Evolutionary conservation across 1,140 invertebrate genomes (phyloP), one percentile per base, ranked within the genome.

Genomic region (Pemphigus obesinymphae): DNA sequence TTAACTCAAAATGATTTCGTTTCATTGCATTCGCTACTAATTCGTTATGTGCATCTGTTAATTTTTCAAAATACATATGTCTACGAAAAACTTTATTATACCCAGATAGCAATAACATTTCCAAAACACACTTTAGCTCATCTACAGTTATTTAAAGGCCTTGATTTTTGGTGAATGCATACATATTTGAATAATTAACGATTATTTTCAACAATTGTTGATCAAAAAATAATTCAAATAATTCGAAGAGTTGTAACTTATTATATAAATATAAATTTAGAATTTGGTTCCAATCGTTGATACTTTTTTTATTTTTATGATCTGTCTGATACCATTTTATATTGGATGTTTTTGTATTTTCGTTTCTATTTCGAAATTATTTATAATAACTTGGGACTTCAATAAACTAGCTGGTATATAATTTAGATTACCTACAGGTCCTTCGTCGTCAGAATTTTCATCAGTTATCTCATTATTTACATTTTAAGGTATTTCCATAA

Each of bases 1-100:
- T 82, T 75, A 84, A 78, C 11, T 84, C 82, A 85, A 85, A 85
- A 63, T 83, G 45, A 82, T 84, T 82, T 82, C 82, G 75, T 45
- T 82, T 58, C 82, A 84, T 84, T 17, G 58, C 63, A 83, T 81
- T 29, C 1, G 83, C 40, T n/a, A 85, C 82, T 23, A 84, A 31
- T 48, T 75, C 66, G 70, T 84, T 84, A 75, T 84, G 78, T 10
- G 81, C 82, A 78, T 85, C 83, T 45, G 78, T n/a, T 63, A 31
- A 31, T 63, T 26, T 11, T 66, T 82, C 82, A 72, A 43, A 82
- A 20, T 53, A 82, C 43, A 82, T 70, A 17, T 15, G 66, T 43
- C 66, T 70, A 11, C 66, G 29, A n/a, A 29, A 43, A n/a, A 70
- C 10, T 37, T 34, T 29, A 43, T 37, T 43, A 70, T 70, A 70